Evolutionary conservation across 2,113 vertebrate species (phyloP), one percentile per base, ranked within the genome.

Genomic region (Rhinoderma darwinii): DNA sequence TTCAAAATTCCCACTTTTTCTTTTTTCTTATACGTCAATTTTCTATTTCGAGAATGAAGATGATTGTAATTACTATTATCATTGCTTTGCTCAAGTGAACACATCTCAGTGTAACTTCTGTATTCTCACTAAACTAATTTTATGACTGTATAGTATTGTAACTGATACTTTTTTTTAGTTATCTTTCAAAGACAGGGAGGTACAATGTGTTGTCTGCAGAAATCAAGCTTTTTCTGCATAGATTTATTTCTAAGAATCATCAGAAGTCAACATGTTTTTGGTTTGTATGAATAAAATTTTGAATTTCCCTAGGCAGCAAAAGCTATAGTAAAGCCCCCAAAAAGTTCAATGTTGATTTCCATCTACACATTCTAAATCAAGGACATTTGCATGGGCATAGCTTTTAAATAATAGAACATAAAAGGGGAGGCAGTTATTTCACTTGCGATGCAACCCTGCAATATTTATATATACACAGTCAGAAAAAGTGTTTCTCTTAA

Each of bases 341-440:
- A 9, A 4, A 11, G 22, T 73, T 41, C 22, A 14, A n/a, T 43
- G 39, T 8, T 70, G 14, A 70, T 35, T 35, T 10, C 12, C 32
- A 5, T 25, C 70, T 27, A 73, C 32, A 18, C 1, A 2, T 73
- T 73, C 9, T 25, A 25, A 73, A 30, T 68, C 63, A 73, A 41
- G 37, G 10, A 73, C 18, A 73, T 41, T 35, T 39, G 17, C 70
- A 39, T 4, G 7, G 18, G 25, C 11, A 47, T 17, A 27, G 41
- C n/a, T 47, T 8, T 75, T 44, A 47, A 75, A 75, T 43, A 75
- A 75, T 43, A 47, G 37, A 72, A 27, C 72, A 43, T 44, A 74
- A 44, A 78, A 22, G 75, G 15, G 17, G 54, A 51, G n/a, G 44
- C 27, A 50, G 30, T 43, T 75, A 44, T 75, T 75, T 44, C 14